Evolutionary conservation across 2,888 invertebrate genomes (phyloP).

Genomic region (Lepas anatifera): DNA sequence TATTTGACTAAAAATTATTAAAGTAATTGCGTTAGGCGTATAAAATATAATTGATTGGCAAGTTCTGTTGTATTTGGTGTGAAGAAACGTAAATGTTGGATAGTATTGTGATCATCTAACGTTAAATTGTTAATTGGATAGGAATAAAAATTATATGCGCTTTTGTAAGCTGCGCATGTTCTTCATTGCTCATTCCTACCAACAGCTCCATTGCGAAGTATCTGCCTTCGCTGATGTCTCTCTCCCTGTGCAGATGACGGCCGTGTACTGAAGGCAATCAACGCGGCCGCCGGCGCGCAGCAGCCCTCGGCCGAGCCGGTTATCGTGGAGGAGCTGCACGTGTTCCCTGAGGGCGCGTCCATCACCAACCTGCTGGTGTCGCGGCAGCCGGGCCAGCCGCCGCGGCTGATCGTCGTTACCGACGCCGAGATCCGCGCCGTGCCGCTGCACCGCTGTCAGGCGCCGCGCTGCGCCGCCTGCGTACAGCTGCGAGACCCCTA

Average conservation of each 20-base stretch:
- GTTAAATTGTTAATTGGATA: too few species aligned
- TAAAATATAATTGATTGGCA: too few species aligned
- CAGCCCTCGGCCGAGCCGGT: slow-evolving; percentile 46
- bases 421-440: slow-evolving; percentile 73
- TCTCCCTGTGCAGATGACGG: slow-evolving; percentile 55
- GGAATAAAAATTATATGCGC: too few species aligned
- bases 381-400: slow-evolving; percentile 39
- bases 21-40: too few species aligned
- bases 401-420: slow-evolving; percentile 76
- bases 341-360: slow-evolving; percentile 45
- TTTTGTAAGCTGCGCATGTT: too few species aligned
- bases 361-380: slow-evolving; percentile 28
- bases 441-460: slow-evolving; percentile 65
- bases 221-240: too few species aligned
- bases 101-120: too few species aligned
- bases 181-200: too few species aligned
- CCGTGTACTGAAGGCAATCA: slow-evolving; percentile 78
- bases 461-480: slow-evolving; percentile 53
- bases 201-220: too few species aligned
- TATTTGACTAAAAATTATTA: too few species aligned
- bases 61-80: too few species aligned
- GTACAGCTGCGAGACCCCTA: slow-evolving; percentile 90
- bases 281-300: slow-evolving; percentile 42
- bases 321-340: slow-evolving; percentile 71
- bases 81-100: too few species aligned